Evolutionary conservation across 1,140 invertebrate genomes (phyloP), one percentile per base, ranked within the genome.

Genomic region (Adoxophyes honmai): DNA sequence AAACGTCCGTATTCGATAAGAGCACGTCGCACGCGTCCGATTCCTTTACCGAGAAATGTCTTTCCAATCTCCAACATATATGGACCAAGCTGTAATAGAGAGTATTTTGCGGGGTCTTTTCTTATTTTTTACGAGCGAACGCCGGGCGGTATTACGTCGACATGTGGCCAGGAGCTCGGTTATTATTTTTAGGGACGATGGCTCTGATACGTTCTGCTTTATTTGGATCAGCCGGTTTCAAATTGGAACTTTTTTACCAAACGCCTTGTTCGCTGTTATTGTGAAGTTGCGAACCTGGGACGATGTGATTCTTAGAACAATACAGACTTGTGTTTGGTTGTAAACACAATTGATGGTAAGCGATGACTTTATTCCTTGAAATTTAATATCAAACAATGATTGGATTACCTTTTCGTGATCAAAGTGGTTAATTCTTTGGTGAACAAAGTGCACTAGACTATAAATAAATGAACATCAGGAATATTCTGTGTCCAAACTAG

Each of bases 51-150:
- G 59, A 62, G 73, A 76, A 75, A 77, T 76, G 73, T 81, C 69
- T 85, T 79, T 75, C 72, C 76, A 78, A 82, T 85, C 66, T 66
- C 66, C 63, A 44, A 60, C 67, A 68, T 56, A 74, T 71, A 62
- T 63, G 62, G 64, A 48, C 42, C 42, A 68, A 70, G 21, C 75
- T 76, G 78, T 81, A 82, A 82, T 79, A 79, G 74, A 63, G 69
- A 73, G 69, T 74, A 80, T 81, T 80, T 83, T 75, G 78, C 67
- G 65, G 70, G 73, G 70, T 70, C 72, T 78, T 78, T 75, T 75
- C 70, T 73, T 72, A 78, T 81, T 82, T 84, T 84, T 84, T 83
- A 82, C 79, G 79, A 82, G 74, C 66, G 13, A 62, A 56, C 61
- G 57, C 62, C 69, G 65, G 66, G 59, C 63, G 72, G 74, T 79